Evolutionary conservation across 2,797 vertebrate species (phyloP), one percentile per base, ranked within the genome.

Genomic region (Cyclopterus lumpus): DNA sequence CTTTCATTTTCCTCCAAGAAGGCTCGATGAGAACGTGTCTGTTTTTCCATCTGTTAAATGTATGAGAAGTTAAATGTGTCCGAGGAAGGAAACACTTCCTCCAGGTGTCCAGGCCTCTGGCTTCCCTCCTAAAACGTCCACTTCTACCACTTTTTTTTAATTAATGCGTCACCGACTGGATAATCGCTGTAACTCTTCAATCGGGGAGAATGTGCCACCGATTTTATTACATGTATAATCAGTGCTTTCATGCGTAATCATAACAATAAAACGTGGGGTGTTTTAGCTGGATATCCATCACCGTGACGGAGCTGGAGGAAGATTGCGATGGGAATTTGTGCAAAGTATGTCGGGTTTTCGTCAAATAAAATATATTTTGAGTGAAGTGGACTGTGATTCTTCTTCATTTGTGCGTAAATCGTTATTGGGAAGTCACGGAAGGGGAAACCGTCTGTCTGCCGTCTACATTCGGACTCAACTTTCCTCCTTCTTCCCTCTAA

Each of bases 401-500:
- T 32, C 28, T 69, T 67, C 26, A 65, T 46, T 69, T 71, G 5
- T 42, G 14, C 22, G n/a, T 54, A 64, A 79, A 71, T 77, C 57
- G 42, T 77, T 67, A 79, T 16, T 57, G 26, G 40, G 42, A 65
- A 80, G 74, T 62, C 60, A 53, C 28, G 71, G 54, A 82, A 75
- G n/a, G 63, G 73, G 66, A 65, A 66, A 53, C 16, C 2, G 32
- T 80, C 79, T 66, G 86, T 71, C 81, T 49, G 38, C 73, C 44
- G 81, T 85, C 82, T 71, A 12, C 60, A 44, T 34, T 55, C 75
- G 73, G 73, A 72, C 75, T 74, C 71, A 63, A 76, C 85, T 87
- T 83, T 87, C 79, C 54, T 86, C 72, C 86, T 77, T 77, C 44
- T 30, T 57, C 79, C 58, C 67, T 88, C 80, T 91, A 89, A 89